A percentile compares a stretch with the other conserved stretches of the same genome.
phyloP scores from a whole-genome alignment of 1,140 invertebrate genomes.

The Trichomalopsis sarcophagae region DNA sequence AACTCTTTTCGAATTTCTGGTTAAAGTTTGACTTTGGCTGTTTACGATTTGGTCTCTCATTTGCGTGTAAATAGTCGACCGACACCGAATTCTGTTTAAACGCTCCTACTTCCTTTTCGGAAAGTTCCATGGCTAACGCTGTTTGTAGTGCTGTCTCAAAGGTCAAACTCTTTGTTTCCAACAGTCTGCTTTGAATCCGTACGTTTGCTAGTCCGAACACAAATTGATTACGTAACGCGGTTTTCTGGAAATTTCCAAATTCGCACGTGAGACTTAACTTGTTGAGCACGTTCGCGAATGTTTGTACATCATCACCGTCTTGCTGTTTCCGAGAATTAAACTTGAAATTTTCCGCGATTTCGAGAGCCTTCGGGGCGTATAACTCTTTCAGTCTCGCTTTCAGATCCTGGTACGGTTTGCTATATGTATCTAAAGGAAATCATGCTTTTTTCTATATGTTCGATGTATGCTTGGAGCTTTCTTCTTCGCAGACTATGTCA shows the following conservation, averaged over 20 bases:
- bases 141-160: slow-evolving; percentile 14
- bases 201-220: slow-evolving; percentile 5
- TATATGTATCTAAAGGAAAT: neutral
- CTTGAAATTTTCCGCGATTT: slow-evolving; percentile 40
- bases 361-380: neutral
- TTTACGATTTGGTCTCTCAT: neutral
- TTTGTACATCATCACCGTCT: slow-evolving; percentile 23
- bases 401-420: neutral
- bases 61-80: neutral
- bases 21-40: neutral
- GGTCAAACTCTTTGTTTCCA: slow-evolving; percentile 17
- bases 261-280: slow-evolving; percentile 15
- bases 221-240: slow-evolving; percentile 13
- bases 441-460: too few relatives aligned
- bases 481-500: too few relatives aligned
- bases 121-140: slow-evolving; percentile 11
- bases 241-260: neutral
- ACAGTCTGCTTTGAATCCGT: slow-evolving; percentile 7
- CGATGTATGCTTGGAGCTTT: too few relatives aligned
- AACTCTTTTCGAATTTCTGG: neutral
- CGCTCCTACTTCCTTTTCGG: neutral
- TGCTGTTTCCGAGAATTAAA: slow-evolving; percentile 38
- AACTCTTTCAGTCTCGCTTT: slow-evolving; percentile 23
- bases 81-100: neutral
- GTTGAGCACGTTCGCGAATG: neutral